Base-by-base conservation (phyloP, 2,113 vertebrate genomes). In the Elgaria multicarinata region DNA sequence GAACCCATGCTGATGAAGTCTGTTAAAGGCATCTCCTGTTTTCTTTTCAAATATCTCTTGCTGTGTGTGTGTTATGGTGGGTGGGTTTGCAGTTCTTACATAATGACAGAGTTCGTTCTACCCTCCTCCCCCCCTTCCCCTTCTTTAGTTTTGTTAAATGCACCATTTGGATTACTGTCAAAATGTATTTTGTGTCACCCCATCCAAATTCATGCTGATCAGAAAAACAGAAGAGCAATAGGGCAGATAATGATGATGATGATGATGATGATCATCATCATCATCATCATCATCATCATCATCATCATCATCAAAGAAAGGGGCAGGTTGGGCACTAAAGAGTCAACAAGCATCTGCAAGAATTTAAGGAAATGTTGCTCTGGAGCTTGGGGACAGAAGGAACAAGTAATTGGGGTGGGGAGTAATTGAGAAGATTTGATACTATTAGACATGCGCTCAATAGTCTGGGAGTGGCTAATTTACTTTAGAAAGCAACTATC, bases 141-240 rank as follows among this genome's bases (percentile, higher is more conserved):
- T 72, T 55, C 18, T 9, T 2, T 87, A 93, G 90, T 92, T n/a
- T 62, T 89, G 69, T 92, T 91, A 90, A 83, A 89, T 31, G 1
- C 1, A 0, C 55, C 13, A 69, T 91, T 91, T 4, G 24, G 55
- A 10, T 31, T 22, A 85, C 74, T 92, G 75, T 0, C 0, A 53
- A 90, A 64, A 64, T 44, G 58, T 44, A 36, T 78, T 46, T 77
- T 50, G 22, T 50, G 58, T 33, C 39, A 2, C 22, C 46, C 44
- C 26, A 39, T 72, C 26, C 50, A 71, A 50, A 72, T 72, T 71
- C 66, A 80, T 39, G 44, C 55, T 77, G 72, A 89, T 53, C 31
- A 39, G 62, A 39, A 67, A 87, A 50, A 79, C 85, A 77, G 55
- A 62, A 66, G 6, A 76, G 28, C 14, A 28, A 58, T n/a, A n/a